Evolutionary conservation across 2,113 vertebrate genomes (phyloP), one percentile per base, ranked within the genome.

Genomic region (Actinemys pallida): DNA sequence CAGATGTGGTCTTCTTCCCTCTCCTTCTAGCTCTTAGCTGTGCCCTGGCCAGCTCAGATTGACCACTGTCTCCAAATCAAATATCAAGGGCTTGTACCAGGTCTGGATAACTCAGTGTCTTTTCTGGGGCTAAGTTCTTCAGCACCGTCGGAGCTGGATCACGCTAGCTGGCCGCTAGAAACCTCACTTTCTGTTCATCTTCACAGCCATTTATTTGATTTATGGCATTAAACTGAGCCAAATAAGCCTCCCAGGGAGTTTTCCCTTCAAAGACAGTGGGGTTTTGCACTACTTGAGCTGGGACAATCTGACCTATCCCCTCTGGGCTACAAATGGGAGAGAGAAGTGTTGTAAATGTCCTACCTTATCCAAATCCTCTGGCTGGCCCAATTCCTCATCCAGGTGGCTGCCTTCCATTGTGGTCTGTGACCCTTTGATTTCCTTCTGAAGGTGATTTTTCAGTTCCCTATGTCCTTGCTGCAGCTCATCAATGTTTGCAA

Each of bases 61-160:
- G 90, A 76, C 96, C 95, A 95, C 96, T 96, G 94, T 89, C 96
- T 96, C 96, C 96, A 95, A 97, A 97, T 95, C 96, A 89, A 96
- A 92, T 95, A 76, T 0, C 0, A 82, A 25, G 92, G 42, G 42
- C 93, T 95, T 89, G 95, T 95, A 96, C 82, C 93, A 96, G 81
- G 96, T 97, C 95, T 95, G 95, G 96, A 97, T 96, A 96, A 97
- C 75, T 52, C 31, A 3, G 86, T 78, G 39, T 25, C 72, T 75
- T 22, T 75, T 25, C 20, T 75, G 42, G 42, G 42, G 13, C 25
- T 27, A 78, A 12, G 24, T 47, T 78, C 75, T 78, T 45, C 42
- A 45, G 75, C 75, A 78, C 22, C 5, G 3, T 78, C 5, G 2
- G 5, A 47, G 42, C 75, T 78, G 75, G 25, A 39, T 27, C 42